Evolutionary conservation across 2,888 invertebrate species (phyloP), one percentile per base, ranked within the genome.

Genomic region (Xylota segnis): DNA sequence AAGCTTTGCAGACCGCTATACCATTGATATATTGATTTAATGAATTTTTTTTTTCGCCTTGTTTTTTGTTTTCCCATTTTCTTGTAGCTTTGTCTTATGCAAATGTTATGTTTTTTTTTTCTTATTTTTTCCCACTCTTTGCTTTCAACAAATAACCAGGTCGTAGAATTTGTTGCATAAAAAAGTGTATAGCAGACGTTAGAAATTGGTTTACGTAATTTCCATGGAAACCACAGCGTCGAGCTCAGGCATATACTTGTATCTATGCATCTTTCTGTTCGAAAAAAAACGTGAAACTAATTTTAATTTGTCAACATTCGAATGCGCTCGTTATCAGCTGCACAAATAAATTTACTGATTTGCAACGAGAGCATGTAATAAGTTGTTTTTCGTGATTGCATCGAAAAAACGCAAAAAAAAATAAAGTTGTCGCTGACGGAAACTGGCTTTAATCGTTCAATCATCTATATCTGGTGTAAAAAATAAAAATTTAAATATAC

Each of bases 11-110:
- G 37, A 78, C 68, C 54, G 83, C 45, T 63, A 83, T 83, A 47
- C 32, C 29, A 84, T 79, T 65, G 74, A 78, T 83, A 66, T 83
- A 72, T 66, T 58, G 74, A 70, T 78, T 63, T 50, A 76, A 76
- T 50, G 29, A 47, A 9, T 66, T 34, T 66, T 14, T 45, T 45
- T 56, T 27, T 27, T 37, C 56, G n/a, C 16, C 34, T 32, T 5
- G 6, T 16, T n/a, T 4, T n/a, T n/a, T n/a, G n/a, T n/a, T n/a
- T n/a, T n/a, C n/a, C n/a, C n/a, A n/a, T n/a, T n/a, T 9, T 34
- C 4, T 37, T 50, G 34, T 32, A 9, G 47, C 14, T 37, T 12
- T 29, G 14, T 58, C 43, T 59, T 71, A 77, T 83, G 70, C 63
- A 71, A 83, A 83, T 71, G 14, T 47, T 29, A 61, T 56, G 37